These are phyloP conservation scores for Orcinus orca DNA, from an alignment of 2,113 vertebrate genomes.

Conservation along the genomic window DNA sequence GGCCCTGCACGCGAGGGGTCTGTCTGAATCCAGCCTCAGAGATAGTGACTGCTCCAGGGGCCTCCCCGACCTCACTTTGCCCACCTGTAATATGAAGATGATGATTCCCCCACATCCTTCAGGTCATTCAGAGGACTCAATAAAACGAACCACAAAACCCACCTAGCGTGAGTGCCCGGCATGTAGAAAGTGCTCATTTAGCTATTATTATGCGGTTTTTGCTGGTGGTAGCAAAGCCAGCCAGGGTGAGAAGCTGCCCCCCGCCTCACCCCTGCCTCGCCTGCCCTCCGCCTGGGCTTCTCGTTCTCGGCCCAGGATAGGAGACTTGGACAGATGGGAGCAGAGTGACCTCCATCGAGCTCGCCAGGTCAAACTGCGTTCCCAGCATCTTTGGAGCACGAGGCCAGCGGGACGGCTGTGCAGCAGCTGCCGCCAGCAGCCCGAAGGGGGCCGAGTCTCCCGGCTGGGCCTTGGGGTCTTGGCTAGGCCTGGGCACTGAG, in stretches of 20 bases:
- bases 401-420: fast-evolving
- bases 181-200: neutral
- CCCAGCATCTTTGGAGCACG: neutral
- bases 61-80: neutral
- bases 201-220: fast-evolving
- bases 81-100: no score
- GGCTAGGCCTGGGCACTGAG: neutral
- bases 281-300: neutral
- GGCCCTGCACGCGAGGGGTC: neutral
- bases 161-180: neutral
- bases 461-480: neutral
- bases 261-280: neutral
- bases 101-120: neutral
- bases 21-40: neutral
- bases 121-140: neutral
- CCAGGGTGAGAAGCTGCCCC: neutral
- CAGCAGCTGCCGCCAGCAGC: neutral
- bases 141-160: fast-evolving
- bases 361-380: neutral
- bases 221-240: neutral
- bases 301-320: neutral
- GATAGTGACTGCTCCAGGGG: neutral
- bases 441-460: neutral
- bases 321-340: neutral
- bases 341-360: neutral